Base-by-base conservation (phyloP, 2,797 vertebrate species). In the Enteromius radiatus region DNA sequence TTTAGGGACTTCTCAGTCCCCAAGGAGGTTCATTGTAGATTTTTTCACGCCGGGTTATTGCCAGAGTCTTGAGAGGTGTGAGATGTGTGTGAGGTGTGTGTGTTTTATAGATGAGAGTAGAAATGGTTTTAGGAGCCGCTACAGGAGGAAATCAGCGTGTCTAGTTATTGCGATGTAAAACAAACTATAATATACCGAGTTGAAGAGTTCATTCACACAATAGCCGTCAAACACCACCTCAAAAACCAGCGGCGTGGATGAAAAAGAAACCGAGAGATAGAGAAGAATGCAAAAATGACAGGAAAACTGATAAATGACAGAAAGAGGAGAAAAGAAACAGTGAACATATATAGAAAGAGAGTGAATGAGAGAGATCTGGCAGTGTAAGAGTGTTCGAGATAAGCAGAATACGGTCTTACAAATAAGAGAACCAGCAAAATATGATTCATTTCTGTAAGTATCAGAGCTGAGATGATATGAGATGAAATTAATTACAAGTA, bases 361-460 rank as follows among this genome's bases (percentile, higher is more conserved):
- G 63, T 65, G 14, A n/a, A 56, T 45, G 74, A 47, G 54, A 54
- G 12, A 38, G 49, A 15, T 36, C 54, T 56, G 23, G 23, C 63
- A 28, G 64, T 61, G 59, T 56, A 56, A 82, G 19, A 43, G 61
- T 85, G 63, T 84, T 87, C 84, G 65, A 63, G 75, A 75, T 56
- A 31, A 84, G 59, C 14, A 67, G 81, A 88, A 88, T 14, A 86
- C 36, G 63, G 28, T 80, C 61, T 82, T 52, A 67, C 36, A 79
- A 54, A 79, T 71, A 47, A 12, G 41, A 86, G 31, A 49, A 68
- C n/a, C 23, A 23, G 80, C 14, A 61, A 43, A 21, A 69, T 2
- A 75, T 63, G 12, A 17, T 31, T 80, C n/a, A 45, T 68, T 85
- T 81, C 49, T 76, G 75, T 81, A 76, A 71, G 64, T 82, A 83